Percentiles rank a stretch among this genome's conserved stretches.
Evolutionary conservation across 2,797 vertebrate genomes (phyloP).

Genomic region (Pseudotriccus pelzelni): DNA sequence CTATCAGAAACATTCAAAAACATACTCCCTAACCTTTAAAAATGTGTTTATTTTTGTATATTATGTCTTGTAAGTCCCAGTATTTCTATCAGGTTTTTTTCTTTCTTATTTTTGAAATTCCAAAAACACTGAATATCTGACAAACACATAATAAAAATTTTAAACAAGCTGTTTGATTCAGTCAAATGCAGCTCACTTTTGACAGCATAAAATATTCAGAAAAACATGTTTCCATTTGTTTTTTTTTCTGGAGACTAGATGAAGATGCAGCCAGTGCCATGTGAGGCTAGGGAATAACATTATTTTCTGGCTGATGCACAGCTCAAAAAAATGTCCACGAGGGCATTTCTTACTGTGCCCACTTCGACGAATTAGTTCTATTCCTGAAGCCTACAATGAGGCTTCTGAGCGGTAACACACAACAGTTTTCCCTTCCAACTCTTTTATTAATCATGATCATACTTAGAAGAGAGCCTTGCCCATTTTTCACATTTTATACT

Average conservation of each 20-base stretch:
- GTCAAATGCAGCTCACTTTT: background rate
- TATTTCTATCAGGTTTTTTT: background rate
- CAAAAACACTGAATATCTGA: background rate
- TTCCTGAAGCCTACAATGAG: background rate
- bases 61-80: background rate
- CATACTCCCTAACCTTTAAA: background rate
- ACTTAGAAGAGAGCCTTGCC: background rate
- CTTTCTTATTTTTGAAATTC: background rate
- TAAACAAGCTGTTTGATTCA: background rate
- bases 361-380: background rate
- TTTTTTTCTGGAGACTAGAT: background rate
- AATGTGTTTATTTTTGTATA: background rate
- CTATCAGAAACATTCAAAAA: background rate
- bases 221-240: background rate
- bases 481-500: background rate
- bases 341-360: background rate
- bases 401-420: background rate
- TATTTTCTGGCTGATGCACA: background rate
- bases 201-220: background rate
- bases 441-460: background rate
- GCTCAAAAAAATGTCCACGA: background rate
- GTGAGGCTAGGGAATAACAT: background rate
- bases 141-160: background rate
- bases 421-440: background rate
- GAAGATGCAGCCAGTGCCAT: background rate